Percentiles rank a stretch among this genome's conserved stretches.
These are phyloP conservation scores for Xerus inauris DNA, from an alignment of 2,113 vertebrate species.

Conservation along the genomic window DNA sequence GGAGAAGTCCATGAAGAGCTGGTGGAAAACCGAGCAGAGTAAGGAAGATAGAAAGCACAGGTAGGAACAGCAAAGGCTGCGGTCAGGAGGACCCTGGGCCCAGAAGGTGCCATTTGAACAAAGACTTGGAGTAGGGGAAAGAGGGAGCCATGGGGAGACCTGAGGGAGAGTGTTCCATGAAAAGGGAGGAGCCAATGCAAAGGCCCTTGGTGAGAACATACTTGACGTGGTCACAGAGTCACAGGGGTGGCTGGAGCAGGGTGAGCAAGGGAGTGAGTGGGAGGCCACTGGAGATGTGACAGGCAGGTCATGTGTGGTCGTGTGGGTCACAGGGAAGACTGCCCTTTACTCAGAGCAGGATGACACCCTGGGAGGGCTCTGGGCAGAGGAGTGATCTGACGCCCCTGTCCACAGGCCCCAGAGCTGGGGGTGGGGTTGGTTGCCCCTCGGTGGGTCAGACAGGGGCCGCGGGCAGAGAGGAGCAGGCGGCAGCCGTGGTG, in stretches of 20 bases:
- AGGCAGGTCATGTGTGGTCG: background rate
- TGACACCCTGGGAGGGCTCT: background rate
- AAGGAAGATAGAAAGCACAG: background rate
- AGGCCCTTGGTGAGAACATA: background rate
- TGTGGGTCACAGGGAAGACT: background rate
- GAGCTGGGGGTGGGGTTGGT: too few species aligned
- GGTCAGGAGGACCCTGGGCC: background rate
- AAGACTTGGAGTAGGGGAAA: background rate
- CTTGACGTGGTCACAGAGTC: background rate
- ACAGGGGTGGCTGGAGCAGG: background rate
- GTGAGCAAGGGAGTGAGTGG: background rate
- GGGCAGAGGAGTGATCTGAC: background rate
- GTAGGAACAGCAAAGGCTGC: background rate
- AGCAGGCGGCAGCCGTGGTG: background rate
- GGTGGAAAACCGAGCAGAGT: background rate
- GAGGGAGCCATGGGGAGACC: background rate
- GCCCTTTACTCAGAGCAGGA: background rate
- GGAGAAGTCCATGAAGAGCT: background rate
- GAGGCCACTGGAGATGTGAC: too few species aligned
- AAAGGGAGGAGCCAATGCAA: background rate
- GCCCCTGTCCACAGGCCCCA: background rate
- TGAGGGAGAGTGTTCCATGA: background rate
- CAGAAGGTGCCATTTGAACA: background rate
- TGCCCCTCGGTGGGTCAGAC: background rate
- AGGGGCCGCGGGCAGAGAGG: background rate